A percentile compares a stretch with the other conserved stretches of the same genome.
Evolutionary conservation across 2,888 invertebrate species (phyloP).

Genomic region (Aproaerema taeniolella): DNA sequence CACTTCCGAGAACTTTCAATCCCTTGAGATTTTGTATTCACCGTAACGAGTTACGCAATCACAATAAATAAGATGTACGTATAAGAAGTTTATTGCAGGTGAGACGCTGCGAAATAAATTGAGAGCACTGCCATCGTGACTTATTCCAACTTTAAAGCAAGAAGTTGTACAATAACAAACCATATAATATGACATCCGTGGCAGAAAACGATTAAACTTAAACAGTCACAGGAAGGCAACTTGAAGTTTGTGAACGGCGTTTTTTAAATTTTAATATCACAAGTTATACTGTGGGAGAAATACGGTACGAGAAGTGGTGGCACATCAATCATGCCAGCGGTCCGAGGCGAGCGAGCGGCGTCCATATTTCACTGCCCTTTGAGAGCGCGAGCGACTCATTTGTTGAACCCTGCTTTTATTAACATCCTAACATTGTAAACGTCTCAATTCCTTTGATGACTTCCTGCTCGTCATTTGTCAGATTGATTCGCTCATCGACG

Average conservation of each 20-base stretch:
- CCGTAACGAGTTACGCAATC: conserved; percentile 39
- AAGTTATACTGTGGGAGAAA: conserved; percentile 25
- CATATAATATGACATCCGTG: conserved; percentile 27
- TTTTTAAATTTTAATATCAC: conserved; percentile 43
- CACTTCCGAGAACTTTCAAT: neutral
- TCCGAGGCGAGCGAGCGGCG: conserved; percentile 32
- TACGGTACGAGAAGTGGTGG: conserved; percentile 32
- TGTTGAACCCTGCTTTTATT: conserved; percentile 60
- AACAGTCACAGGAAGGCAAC: conserved; percentile 33
- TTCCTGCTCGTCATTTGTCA: conserved; percentile 55
- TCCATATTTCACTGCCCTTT: conserved; percentile 59
- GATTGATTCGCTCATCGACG: conserved; percentile 30
- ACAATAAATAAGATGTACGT: conserved; percentile 43
- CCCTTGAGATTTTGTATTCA: conserved; percentile 27
- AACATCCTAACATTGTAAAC: conserved; percentile 58
- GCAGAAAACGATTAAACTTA: conserved; percentile 24
- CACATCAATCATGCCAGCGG: conserved; percentile 59
- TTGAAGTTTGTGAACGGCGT: conserved; percentile 37
- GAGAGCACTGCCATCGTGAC: conserved; percentile 24
- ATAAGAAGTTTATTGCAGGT: conserved; percentile 29
- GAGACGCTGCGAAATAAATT: conserved; percentile 33
- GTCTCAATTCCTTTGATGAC: conserved; percentile 64
- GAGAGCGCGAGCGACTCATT: conserved; percentile 52
- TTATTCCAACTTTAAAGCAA: too few relatives aligned
- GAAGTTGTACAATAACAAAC: conserved; percentile 33